Conservation (phyloP, 2,797 vertebrate genomes). For the Falco rusticolus region DNA sequence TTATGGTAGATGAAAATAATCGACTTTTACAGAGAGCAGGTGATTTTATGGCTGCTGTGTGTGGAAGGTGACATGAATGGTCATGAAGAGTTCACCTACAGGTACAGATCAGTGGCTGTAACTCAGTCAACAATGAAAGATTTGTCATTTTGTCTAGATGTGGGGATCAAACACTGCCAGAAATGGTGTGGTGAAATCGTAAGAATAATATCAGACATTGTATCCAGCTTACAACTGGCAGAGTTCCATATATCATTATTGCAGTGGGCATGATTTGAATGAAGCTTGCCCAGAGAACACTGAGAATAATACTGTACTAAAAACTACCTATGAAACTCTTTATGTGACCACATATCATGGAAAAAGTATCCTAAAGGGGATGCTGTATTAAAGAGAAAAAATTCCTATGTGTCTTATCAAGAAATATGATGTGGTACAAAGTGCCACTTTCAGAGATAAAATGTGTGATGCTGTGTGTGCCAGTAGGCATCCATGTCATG, state of each 20-base stretch:
- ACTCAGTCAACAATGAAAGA: background rate
- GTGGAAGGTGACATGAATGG: background rate
- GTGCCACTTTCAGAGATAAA: background rate
- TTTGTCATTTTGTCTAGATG: background rate
- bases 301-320: background rate
- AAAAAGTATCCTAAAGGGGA: background rate
- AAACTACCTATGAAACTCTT: background rate
- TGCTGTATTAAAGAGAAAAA: background rate
- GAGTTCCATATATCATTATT: background rate
- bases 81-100: background rate
- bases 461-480: fast-evolving
- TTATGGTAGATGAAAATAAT: background rate
- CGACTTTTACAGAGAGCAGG: background rate
- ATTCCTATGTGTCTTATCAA: background rate
- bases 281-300: background rate
- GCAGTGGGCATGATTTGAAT: background rate
- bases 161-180: background rate
- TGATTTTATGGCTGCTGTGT: background rate
- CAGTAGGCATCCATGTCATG: background rate
- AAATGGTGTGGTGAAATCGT: background rate
- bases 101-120: background rate
- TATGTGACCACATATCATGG: background rate
- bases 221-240: background rate
- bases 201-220: background rate
- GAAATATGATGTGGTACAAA: background rate